phyloP scores from a whole-genome alignment of 2,113 vertebrate species.

The Catagonus wagneri region DNA sequence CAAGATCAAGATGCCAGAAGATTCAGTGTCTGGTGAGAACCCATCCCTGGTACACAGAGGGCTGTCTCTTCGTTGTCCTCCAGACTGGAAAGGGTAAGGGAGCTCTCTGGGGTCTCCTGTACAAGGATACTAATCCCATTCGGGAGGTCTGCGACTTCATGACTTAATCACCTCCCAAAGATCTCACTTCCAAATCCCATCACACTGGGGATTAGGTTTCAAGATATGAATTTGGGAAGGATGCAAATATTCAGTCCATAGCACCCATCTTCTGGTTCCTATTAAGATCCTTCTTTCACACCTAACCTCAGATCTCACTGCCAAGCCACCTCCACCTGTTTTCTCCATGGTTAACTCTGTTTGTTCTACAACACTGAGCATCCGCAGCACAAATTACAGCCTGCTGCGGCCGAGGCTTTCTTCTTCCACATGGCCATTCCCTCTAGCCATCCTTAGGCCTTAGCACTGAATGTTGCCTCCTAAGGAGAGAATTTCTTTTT shows the following conservation, averaged over 20 bases:
- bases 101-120: background rate
- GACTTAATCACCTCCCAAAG: background rate
- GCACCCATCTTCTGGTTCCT: background rate
- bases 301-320: background rate
- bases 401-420: background rate
- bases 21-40: background rate
- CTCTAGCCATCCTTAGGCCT: background rate
- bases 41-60: too few relatives aligned
- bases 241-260: too few relatives aligned
- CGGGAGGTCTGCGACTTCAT: background rate
- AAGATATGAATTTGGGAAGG: accelerated
- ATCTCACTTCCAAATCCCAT: background rate
- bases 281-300: background rate
- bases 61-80: background rate
- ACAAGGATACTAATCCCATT: background rate
- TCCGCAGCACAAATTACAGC: background rate
- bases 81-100: background rate
- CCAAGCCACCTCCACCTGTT: background rate
- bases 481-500: background rate
- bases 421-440: too few relatives aligned
- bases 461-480: background rate
- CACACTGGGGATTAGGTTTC: background rate
- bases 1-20: background rate
- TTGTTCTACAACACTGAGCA: accelerated
- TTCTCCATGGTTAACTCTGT: background rate